Percentiles rank a stretch among this genome's conserved stretches.
These are phyloP conservation scores for Drosophila tripunctata DNA, from an alignment of 2,888 invertebrate genomes.

Conservation along the genomic window DNA sequence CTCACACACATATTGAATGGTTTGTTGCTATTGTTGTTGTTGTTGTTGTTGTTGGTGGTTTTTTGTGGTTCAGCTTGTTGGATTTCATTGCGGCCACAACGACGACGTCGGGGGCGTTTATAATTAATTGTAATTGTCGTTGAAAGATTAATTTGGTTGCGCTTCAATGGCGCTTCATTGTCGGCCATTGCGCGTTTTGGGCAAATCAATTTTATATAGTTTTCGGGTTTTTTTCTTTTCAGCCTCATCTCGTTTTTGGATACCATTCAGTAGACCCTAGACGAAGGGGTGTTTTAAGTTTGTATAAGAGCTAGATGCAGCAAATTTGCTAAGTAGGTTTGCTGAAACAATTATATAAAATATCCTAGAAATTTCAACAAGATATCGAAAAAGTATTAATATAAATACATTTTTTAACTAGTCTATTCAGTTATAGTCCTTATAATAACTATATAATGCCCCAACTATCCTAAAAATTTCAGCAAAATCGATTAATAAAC, in stretches of 20 bases:
- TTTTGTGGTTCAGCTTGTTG: conserved; percentile 63
- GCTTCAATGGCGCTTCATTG: conserved; percentile 79
- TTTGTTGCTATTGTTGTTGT: conserved; percentile 37
- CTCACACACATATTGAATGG: conserved; percentile 23
- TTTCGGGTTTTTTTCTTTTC: conserved; percentile 34
- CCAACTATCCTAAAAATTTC: neutral
- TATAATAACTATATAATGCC: neutral
- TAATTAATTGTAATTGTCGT: conserved; percentile 82
- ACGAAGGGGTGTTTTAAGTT: neutral
- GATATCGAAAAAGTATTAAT: no score
- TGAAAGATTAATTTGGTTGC: conserved; percentile 82
- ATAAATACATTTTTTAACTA: no score
- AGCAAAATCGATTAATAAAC: neutral
- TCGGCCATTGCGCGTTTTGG: conserved; percentile 73
- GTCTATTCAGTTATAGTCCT: no score
- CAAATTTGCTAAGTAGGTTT: neutral
- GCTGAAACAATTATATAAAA: no score
- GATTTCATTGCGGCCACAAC: conserved; percentile 45
- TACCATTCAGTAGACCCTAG: conserved; percentile 1
- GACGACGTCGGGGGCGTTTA: conserved; percentile 73
- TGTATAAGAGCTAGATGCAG: neutral
- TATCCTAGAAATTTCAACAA: neutral
- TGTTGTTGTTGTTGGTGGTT: conserved; percentile 26
- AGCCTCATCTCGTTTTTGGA: conserved; percentile 14
- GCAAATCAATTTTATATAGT: conserved; percentile 75